These are phyloP conservation scores for Drosophila lowei DNA, from an alignment of 1,140 invertebrate genomes.

Conservation along the genomic window DNA sequence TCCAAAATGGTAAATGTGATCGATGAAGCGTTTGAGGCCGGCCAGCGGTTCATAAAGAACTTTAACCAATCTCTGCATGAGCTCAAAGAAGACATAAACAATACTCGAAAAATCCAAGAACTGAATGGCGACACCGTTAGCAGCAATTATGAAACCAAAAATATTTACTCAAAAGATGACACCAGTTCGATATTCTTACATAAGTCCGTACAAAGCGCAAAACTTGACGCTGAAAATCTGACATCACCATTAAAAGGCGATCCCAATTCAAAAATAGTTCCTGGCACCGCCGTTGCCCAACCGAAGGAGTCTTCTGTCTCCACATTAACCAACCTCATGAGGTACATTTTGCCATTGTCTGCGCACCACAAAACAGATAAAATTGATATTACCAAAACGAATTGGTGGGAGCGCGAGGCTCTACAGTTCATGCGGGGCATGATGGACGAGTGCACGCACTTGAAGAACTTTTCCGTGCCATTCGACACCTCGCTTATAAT, in stretches of 20 bases:
- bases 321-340: constrained; percentile 77
- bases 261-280: constrained; percentile 19
- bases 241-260: constrained; percentile 41
- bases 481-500: constrained; percentile 94
- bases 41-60: constrained; percentile 91
- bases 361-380: constrained; percentile 50
- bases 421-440: constrained; percentile 98
- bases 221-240: constrained; percentile 35
- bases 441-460: constrained; percentile 99
- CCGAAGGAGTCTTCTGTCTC: constrained; percentile 27
- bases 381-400: constrained; percentile 85
- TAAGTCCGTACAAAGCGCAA: constrained; percentile 40
- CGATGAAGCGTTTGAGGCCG: constrained; percentile 90
- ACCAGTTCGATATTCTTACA: constrained; percentile 58
- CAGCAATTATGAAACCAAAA: constrained; percentile 33
- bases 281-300: constrained; percentile 7
- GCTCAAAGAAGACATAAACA: constrained; percentile 76
- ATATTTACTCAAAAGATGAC: constrained; percentile 7
- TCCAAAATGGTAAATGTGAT: constrained; percentile 91
- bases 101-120: constrained; percentile 68
- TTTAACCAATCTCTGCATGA: constrained; percentile 86
- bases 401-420: constrained; percentile 89
- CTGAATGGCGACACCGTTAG: constrained; percentile 30
- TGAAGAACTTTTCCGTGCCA: constrained; percentile 94
- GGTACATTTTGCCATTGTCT: constrained; percentile 62